These are phyloP conservation scores for Microctonus hyperodae DNA, from an alignment of 2,888 invertebrate genomes.

Conservation along the genomic window DNA sequence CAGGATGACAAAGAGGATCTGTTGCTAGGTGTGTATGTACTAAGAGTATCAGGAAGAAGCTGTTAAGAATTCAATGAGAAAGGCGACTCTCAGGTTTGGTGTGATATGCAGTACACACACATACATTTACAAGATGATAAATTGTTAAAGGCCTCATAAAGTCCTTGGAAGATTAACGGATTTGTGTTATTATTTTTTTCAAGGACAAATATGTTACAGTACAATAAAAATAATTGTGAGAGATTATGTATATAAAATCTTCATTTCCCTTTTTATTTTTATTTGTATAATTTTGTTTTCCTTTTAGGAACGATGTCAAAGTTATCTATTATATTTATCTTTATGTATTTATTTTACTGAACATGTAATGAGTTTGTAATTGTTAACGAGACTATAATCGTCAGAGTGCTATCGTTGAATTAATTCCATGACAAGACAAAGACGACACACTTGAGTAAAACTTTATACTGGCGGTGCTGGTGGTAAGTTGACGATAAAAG, in stretches of 20 bases:
- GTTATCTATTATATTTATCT: too few relatives aligned
- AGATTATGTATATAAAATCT: conserved; percentile 5
- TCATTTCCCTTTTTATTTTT: not conserved
- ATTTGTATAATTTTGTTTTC: not conserved
- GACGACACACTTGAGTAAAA: not conserved
- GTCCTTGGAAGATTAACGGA: conserved; percentile 7
- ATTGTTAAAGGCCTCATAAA: conserved; percentile 6
- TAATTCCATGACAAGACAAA: not conserved
- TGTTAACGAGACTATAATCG: not conserved
- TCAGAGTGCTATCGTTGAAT: not conserved
- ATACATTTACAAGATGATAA: not conserved
- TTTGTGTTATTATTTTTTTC: not conserved
- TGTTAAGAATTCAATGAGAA: conserved; percentile 6
- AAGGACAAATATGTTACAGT: not conserved
- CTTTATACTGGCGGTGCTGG: not conserved
- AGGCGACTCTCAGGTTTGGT: conserved; percentile 1
- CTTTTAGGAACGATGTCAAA: too few relatives aligned
- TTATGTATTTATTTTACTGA: too few relatives aligned
- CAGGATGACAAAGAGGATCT: not conserved
- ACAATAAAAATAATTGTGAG: not conserved
- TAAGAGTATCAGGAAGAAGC: not conserved
- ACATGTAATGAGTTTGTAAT: not conserved
- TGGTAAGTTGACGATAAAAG: not conserved
- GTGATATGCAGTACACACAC: not conserved
- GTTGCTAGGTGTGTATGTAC: not conserved